phyloP scores from a whole-genome alignment of 2,113 vertebrate species.

The Paramisgurnus dabryanus region DNA sequence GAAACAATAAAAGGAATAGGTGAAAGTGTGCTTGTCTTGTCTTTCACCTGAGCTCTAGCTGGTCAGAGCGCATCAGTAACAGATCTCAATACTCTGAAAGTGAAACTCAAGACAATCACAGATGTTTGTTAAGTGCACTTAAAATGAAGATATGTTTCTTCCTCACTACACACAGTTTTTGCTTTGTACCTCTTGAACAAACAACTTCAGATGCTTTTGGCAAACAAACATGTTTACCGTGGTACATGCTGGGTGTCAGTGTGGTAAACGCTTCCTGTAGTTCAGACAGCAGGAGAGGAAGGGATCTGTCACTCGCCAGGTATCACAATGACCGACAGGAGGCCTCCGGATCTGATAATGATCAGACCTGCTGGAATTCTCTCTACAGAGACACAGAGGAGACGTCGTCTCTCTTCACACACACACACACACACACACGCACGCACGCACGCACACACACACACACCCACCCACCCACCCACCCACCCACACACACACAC shows the following conservation, averaged over 20 bases:
- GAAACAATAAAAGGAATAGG: no score
- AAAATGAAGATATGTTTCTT: no score
- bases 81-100: no score
- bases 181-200: background rate
- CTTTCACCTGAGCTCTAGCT: no score
- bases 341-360: constrained; percentile 64
- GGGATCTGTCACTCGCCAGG: background rate
- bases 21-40: no score
- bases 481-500: background rate
- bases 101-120: no score
- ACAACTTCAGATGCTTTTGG: no score
- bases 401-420: constrained; percentile 40
- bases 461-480: background rate
- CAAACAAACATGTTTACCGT: background rate
- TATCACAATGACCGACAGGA: constrained; percentile 41
- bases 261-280: background rate
- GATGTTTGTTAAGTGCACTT: no score
- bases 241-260: background rate
- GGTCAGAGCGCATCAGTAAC: no score
- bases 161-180: no score
- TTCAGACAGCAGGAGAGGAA: constrained; percentile 23
- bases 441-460: background rate
- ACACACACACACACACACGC: background rate
- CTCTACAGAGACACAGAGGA: constrained; percentile 60
- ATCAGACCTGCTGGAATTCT: constrained; percentile 65